Evolutionary conservation across 2,797 vertebrate genomes (phyloP), one percentile per base, ranked within the genome.

Genomic region (Sebastes minor): DNA sequence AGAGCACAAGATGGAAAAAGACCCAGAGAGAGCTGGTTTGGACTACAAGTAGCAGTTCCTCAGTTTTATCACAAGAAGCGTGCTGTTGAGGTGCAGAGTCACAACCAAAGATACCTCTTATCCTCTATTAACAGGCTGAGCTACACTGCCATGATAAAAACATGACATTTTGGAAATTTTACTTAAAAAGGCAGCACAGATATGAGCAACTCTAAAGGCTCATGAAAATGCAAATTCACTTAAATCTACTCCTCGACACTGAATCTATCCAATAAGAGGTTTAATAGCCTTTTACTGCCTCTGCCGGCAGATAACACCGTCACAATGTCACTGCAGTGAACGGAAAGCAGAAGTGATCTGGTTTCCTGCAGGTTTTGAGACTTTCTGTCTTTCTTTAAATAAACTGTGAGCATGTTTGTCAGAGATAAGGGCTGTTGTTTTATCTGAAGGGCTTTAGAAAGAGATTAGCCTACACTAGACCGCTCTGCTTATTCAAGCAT

Each of bases 311-410:
- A 74, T 72, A 22, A 56, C 56, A 13, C 20, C 20, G 18, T 23
- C 30, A 8, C 1, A 0, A 27, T 4, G 3, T 42, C 32, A 52
- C 11, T 6, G 30, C 10, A 59, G 61, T 33, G 12, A 3, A 8
- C 5, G 1, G 46, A 90, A 93, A 93, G 79, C 81, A 91, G 93
- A 93, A 91, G 89, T 87, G 49, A 60, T 57, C 35, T 80, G 42
- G 30, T 49, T 84, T 86, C n/a, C 68, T 76, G 74, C 59, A 84
- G 65, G 74, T 82, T 80, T 61, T 61, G 16, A 33, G 61, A 60
- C 49, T 67, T 71, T 28, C 67, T 32, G 3, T 6, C 8, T 30
- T 20, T 61, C 27, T 57, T 5, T 2, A 32, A 59, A 30, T 13
- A 56, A 56, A 79, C 38, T 5, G 46, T 18, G 18, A 35, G 10